Evolutionary conservation across 2,113 vertebrate genomes (phyloP).

Genomic region (Dicrurus megarhynchus): DNA sequence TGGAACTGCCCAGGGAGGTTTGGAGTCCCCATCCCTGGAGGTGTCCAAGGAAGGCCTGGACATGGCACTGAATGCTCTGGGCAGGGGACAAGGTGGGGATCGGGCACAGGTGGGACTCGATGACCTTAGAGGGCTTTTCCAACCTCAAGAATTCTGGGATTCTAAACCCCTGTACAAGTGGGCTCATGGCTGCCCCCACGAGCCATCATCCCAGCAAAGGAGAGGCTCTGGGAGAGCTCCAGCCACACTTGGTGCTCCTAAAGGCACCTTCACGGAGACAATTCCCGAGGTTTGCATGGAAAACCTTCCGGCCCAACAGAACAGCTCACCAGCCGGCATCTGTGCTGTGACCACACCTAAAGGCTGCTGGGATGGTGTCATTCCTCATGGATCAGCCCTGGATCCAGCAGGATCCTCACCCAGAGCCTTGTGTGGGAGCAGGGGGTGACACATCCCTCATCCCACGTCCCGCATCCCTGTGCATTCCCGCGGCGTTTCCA

Average conservation of each 20-base stretch:
- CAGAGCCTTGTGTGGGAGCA: fast-evolving
- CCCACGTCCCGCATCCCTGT: background rate
- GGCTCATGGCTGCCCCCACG: background rate
- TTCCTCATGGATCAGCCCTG: background rate
- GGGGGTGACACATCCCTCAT: background rate
- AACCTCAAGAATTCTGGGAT: background rate
- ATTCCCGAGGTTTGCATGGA: background rate
- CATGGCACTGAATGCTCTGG: fast-evolving
- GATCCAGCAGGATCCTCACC: background rate
- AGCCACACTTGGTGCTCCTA: background rate
- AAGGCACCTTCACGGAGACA: background rate
- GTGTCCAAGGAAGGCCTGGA: background rate
- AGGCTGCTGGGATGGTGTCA: background rate
- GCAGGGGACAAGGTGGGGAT: background rate
- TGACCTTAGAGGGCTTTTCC: background rate
- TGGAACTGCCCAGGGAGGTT: background rate
- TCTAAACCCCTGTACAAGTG: background rate
- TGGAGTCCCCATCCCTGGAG: background rate
- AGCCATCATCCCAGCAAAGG: background rate
- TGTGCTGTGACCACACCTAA: fast-evolving
- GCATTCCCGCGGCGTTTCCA: fast-evolving
- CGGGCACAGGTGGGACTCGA: fast-evolving
- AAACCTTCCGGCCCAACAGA: background rate
- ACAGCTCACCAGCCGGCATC: background rate
- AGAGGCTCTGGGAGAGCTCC: background rate